These are phyloP conservation scores for Pantherophis guttatus DNA, from an alignment of 2,113 vertebrate species.

Conservation along the genomic window DNA sequence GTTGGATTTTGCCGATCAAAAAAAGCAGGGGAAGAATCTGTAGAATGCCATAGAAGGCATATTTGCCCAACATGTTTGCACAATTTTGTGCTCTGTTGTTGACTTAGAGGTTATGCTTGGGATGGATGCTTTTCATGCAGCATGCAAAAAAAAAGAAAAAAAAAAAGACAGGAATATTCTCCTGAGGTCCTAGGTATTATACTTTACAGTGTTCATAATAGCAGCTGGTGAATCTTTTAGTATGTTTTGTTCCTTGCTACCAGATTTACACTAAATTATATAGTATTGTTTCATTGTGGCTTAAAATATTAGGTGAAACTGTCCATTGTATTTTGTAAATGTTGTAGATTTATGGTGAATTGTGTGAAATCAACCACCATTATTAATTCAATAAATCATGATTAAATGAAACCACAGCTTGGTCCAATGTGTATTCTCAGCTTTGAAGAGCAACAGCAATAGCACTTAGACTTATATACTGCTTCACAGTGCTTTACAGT, in stretches of 20 bases:
- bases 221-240: neutral
- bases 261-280: neutral
- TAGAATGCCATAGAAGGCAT: neutral
- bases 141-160: neutral
- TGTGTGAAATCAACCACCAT: neutral
- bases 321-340: neutral
- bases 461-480: neutral
- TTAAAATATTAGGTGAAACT: neutral
- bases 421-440: neutral
- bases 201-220: neutral
- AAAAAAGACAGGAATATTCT: neutral
- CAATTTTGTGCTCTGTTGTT: neutral
- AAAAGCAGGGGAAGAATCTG: neutral
- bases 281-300: neutral
- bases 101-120: neutral
- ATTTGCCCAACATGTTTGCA: neutral
- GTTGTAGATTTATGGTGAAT: neutral
- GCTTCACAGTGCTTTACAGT: neutral
- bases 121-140: neutral
- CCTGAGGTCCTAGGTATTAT: neutral
- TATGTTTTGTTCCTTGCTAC: neutral
- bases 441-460: neutral
- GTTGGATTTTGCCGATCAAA: neutral
- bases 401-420: neutral
- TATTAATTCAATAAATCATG: neutral